phyloP scores from a whole-genome alignment of 2,797 vertebrate species.

The Sylvilagus floridanus region DNA sequence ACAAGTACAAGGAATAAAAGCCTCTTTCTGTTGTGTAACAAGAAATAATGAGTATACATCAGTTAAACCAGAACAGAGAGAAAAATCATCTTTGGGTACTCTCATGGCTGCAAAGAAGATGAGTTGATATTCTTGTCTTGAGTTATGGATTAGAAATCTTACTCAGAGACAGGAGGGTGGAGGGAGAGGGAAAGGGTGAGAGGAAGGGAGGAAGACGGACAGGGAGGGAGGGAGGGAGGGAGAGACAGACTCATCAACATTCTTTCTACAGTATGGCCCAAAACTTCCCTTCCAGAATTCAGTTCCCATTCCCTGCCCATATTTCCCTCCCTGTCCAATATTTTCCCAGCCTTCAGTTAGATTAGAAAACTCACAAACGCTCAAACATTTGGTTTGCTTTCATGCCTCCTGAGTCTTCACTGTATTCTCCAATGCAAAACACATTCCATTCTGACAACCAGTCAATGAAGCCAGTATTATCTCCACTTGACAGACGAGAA shows the following conservation, averaged over 20 bases:
- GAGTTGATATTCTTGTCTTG: not conserved
- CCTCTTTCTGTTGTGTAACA: not conserved
- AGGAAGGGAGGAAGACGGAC: too few species aligned
- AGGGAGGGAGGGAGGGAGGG: too few species aligned
- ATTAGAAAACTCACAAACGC: not conserved
- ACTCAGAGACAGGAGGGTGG: not conserved
- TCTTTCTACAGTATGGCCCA: not conserved
- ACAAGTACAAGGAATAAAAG: slow-evolving; percentile 33
- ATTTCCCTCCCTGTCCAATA: not conserved
- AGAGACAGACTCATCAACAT: too few species aligned
- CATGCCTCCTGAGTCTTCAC: not conserved
- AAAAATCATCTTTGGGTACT: not conserved
- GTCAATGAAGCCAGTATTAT: not conserved
- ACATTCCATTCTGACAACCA: not conserved
- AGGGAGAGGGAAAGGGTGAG: not conserved
- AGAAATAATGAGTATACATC: not conserved
- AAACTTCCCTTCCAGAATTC: not conserved
- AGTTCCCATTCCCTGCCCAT: not conserved
- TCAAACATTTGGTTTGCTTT: not conserved
- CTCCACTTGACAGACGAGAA: not conserved
- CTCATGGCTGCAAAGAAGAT: not conserved
- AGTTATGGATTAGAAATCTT: not conserved
- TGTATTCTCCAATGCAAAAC: not conserved
- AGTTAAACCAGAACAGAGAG: not conserved
- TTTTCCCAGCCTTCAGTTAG: not conserved